phyloP scores from a whole-genome alignment of 2,888 invertebrate genomes.

The Pinctada fucata region DNA sequence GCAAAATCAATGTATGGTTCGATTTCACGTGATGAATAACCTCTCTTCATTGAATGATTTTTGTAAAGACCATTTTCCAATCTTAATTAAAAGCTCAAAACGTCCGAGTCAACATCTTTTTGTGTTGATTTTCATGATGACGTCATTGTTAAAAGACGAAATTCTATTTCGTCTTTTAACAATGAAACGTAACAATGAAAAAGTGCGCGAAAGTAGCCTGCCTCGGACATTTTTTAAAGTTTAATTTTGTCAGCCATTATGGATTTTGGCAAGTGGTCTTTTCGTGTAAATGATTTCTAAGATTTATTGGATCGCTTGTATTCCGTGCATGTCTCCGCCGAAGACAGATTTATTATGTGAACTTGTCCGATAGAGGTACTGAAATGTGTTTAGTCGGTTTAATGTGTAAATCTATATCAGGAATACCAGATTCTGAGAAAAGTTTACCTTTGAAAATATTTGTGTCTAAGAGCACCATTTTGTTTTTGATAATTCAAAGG shows the following conservation, averaged over 20 bases:
- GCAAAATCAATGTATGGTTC: not conserved
- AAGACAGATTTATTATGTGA: not conserved
- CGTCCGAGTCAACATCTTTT: no score
- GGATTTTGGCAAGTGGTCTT: no score
- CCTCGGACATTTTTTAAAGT: no score
- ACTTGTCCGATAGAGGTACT: not conserved
- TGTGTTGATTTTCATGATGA: no score
- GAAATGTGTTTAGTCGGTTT: not conserved
- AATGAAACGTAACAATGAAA: no score
- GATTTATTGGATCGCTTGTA: not conserved
- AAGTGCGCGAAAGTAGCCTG: no score
- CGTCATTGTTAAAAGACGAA: no score
- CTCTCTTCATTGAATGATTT: not conserved
- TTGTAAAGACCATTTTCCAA: not conserved
- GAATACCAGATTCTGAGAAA: not conserved
- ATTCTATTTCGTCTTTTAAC: no score
- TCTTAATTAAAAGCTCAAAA: no score
- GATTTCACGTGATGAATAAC: constrained; percentile 2
- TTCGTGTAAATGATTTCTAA: not conserved
- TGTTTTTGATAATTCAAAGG: not conserved
- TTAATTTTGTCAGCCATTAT: no score
- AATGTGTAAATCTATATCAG: not conserved
- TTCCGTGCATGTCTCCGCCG: not conserved
- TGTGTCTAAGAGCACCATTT: not conserved
- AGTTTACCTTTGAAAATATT: not conserved